Evolutionary conservation across 2,113 vertebrate species (phyloP).

Genomic region (Xyliphius kryptos): DNA sequence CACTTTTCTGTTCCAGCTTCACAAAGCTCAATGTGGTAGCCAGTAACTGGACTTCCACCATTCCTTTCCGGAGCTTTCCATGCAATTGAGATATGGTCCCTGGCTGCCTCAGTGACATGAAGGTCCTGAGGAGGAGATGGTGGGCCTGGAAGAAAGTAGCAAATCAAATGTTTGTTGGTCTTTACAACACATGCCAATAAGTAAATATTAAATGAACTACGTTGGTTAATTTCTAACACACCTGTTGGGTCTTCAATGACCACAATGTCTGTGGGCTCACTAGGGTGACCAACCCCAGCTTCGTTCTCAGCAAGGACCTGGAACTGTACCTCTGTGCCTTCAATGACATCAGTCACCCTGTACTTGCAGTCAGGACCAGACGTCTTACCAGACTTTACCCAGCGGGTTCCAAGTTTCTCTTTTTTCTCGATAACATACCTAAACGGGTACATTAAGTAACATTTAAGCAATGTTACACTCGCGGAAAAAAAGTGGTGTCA

Average conservation of each 20-base stretch:
- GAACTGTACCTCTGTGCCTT: slow-evolving; percentile 96
- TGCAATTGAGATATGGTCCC: slow-evolving; percentile 81
- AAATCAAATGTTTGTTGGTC: not conserved
- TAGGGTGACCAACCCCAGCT: slow-evolving; percentile 89
- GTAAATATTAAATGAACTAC: too few relatives aligned
- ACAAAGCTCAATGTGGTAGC: slow-evolving; percentile 93
- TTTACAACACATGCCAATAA: too few relatives aligned
- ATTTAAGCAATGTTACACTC: too few relatives aligned
- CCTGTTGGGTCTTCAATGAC: slow-evolving; percentile 89
- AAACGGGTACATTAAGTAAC: slow-evolving; percentile 1
- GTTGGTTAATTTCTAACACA: slow-evolving; percentile 38
- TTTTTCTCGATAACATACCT: slow-evolving; percentile 97
- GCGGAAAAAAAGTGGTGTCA: too few relatives aligned
- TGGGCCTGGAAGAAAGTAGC: slow-evolving; percentile 63
- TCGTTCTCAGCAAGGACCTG: slow-evolving; percentile 94
- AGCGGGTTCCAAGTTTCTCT: slow-evolving; percentile 93
- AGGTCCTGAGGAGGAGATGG: slow-evolving; percentile 90
- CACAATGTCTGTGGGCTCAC: slow-evolving; percentile 91
- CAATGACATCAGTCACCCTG: slow-evolving; percentile 92
- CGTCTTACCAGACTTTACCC: slow-evolving; percentile 94
- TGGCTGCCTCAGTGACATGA: slow-evolving; percentile 86
- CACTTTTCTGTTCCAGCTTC: slow-evolving; percentile 94
- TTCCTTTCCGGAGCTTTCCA: slow-evolving; percentile 92
- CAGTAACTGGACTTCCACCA: slow-evolving; percentile 83
- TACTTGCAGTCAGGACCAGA: slow-evolving; percentile 87